Base-by-base conservation (phyloP, 2,888 invertebrate genomes). In the Drosophila crucigera region DNA sequence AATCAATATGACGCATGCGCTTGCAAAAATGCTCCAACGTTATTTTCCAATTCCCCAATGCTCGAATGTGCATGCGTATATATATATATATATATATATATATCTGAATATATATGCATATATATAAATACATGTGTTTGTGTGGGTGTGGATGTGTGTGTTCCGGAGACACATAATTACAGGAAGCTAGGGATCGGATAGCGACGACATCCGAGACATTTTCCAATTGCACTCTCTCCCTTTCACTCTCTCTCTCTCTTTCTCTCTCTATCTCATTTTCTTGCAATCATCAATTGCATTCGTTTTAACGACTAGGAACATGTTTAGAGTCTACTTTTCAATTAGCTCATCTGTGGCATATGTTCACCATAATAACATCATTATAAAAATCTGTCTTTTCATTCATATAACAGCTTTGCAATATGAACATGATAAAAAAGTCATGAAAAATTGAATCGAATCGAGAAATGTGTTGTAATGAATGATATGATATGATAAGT, bases 1-100 rank as follows among this genome's bases (percentile, higher is more conserved):
- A 87, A 87, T 87, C 91, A 91, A 87, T 87, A 91, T 77, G 88
- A 80, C 87, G 87, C 87, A 87, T 87, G 87, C 87, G 87, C 87
- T 80, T 77, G 76, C 83, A 59, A 50, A 19, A 55, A 54, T 35
- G 28, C 60, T 47, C 61, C 63, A 69, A 50, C 56, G 39, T 3
- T 28, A n/a, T 52, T 43, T 39, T 33, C 49, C 77, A 58, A 74
- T 54, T 54, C 31, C 61, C 37, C 19, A 59, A 50, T 61, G 58
- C 16, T 56, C 39, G 37, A 56, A 56, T 55, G 35, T 39, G 25
- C 28, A 31, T 33, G 53, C 53, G 33, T 55, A 6, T 14, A 3
- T 39, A 47, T 16, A 25, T 47, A 16, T 47, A 25, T 16, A 7
- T 16, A 47, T 25, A 47, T 16, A 16, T 22, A 14, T 22, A 7